Evolutionary conservation across 2,113 vertebrate species (phyloP).

Genomic region (Cercopithecus mona): DNA sequence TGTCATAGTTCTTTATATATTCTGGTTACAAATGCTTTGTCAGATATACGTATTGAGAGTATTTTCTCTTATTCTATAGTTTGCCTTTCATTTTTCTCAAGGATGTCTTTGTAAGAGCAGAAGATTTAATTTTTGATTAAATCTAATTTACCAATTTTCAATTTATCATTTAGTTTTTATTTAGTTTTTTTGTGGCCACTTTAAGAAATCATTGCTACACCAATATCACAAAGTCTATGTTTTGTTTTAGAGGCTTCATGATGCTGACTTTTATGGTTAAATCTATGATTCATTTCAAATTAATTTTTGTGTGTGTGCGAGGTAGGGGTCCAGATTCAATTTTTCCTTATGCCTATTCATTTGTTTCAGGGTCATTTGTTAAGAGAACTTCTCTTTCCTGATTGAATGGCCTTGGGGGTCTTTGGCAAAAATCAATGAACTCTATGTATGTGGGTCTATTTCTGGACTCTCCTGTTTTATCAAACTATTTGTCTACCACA

Average conservation of each 20-base stretch:
- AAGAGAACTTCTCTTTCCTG: background rate
- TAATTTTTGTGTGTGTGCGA: background rate
- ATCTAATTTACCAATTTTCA: conserved; percentile 17
- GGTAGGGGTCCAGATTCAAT: background rate
- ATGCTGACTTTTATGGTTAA: background rate
- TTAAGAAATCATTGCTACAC: background rate
- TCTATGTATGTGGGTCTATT: background rate
- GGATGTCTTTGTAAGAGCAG: background rate
- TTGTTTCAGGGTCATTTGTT: background rate
- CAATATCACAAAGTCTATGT: background rate
- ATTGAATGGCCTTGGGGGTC: background rate
- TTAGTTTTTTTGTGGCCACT: background rate
- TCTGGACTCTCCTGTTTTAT: background rate
- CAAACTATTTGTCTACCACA: background rate
- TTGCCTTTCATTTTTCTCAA: background rate
- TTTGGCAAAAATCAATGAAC: conserved; percentile 31
- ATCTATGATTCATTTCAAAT: conserved; percentile 28
- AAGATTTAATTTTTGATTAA: conserved; percentile 39
- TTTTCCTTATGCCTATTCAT: background rate
- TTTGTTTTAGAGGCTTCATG: background rate
- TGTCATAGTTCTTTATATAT: background rate
- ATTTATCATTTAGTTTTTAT: background rate
- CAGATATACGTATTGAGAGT: background rate
- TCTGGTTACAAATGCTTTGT: background rate
- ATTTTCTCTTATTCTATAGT: background rate